These are phyloP conservation scores for Thalassophryne amazonica DNA, from an alignment of 2,797 vertebrate species.

Conservation along the genomic window DNA sequence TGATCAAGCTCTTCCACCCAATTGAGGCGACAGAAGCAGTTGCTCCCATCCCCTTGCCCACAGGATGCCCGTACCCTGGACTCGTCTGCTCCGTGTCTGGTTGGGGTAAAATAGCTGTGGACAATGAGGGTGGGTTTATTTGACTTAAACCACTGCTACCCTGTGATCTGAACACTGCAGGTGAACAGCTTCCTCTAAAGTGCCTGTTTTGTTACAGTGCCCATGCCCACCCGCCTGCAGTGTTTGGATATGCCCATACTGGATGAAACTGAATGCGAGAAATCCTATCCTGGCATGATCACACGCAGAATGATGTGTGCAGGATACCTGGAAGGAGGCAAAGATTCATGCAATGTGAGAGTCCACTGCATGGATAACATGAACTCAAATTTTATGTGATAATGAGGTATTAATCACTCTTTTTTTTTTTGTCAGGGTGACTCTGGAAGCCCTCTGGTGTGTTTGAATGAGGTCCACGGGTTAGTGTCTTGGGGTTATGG, in stretches of 20 bases:
- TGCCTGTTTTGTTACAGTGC: slow-evolving; percentile 34
- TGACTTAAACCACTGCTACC: background rate
- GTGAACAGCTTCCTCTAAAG: background rate
- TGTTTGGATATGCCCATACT: slow-evolving; percentile 71
- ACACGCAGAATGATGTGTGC: slow-evolving; percentile 76
- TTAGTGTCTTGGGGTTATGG: slow-evolving; percentile 86
- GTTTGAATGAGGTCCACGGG: slow-evolving; percentile 75
- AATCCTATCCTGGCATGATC: slow-evolving; percentile 73
- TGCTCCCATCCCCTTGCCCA: slow-evolving; percentile 55
- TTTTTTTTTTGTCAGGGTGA: slow-evolving; percentile 74
- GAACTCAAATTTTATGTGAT: background rate
- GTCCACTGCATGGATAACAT: background rate
- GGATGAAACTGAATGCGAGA: slow-evolving; percentile 47
- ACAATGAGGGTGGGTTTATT: slow-evolving; percentile 25
- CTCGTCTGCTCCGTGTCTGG: slow-evolving; percentile 64
- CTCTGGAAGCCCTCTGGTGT: slow-evolving; percentile 85
- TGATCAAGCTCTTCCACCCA: slow-evolving; percentile 73
- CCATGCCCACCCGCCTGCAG: slow-evolving; percentile 58
- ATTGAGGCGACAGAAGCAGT: slow-evolving; percentile 58
- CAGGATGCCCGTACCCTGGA: slow-evolving; percentile 45
- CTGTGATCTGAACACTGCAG: too few species aligned
- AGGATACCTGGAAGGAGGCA: slow-evolving; percentile 72
- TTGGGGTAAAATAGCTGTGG: slow-evolving; percentile 58
- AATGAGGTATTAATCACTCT: background rate
- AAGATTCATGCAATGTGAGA: slow-evolving; percentile 73